Evolutionary conservation across 2,113 vertebrate species (phyloP), one percentile per base, ranked within the genome.

Genomic region (Chloebia gouldiae): DNA sequence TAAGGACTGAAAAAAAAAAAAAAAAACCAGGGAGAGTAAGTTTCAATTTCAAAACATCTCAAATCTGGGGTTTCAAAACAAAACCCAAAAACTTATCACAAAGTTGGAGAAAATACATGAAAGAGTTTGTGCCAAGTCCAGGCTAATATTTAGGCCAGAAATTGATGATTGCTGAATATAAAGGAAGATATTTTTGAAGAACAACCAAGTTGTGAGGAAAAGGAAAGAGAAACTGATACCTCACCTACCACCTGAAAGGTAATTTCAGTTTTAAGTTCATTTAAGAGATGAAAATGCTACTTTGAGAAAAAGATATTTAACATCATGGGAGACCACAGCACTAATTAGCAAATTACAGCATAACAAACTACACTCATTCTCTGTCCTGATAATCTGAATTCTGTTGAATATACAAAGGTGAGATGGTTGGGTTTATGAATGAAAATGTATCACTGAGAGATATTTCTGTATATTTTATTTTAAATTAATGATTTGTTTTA

Each of bases 341-440:
- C n/a, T 45, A 56, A 87, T 64, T n/a, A 80, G n/a, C 21, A 80
- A 79, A 81, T 28, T 18, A 47, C 16, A 80, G 65, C 21, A 2
- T 4, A 69, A 39, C 50, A 77, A 81, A 37, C 15, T 9, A 35
- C 6, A 19, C 9, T 37, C 44, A 35, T 19, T 19, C 25, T 39
- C 45, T 28, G 53, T 40, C 35, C 27, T 44, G n/a, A 61, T 39
- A 53, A 47, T 5, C 66, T 42, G 8, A 8, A 69, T 80, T 61
- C 33, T 44, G 15, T 4, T 63, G n/a, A 30, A 25, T 22, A 59
- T 5, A 54, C 5, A 45, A 39, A 60, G 1, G 4, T 0, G 33
- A 39, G 9, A 45, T 3, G 13, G 28, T 4, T 45, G 2, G 15
- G 22, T 72, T 82, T 57, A 19, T 2, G 27, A 44, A 79, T 37